Conservation (phyloP, 2,113 vertebrate genomes). For the Rhombomys opimus region DNA sequence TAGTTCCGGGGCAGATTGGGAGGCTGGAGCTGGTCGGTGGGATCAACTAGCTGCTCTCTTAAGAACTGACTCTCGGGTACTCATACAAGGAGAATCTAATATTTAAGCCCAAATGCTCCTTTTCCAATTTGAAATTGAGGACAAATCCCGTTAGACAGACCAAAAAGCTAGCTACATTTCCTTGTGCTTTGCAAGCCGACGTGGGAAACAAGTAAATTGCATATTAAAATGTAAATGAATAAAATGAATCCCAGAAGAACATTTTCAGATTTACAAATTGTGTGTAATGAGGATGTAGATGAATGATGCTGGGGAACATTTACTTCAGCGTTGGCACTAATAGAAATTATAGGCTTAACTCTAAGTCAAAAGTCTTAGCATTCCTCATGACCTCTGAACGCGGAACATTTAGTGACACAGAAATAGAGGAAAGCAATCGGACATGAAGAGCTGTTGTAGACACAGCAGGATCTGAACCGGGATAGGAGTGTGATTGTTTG, state of each 20-base stretch:
- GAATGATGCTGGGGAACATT: not conserved
- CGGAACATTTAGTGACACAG: not conserved
- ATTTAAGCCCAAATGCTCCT: slow-evolving; percentile 50
- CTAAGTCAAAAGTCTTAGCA: slow-evolving; percentile 16
- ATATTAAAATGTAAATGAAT: slow-evolving; percentile 55
- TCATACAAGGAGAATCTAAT: slow-evolving; percentile 37
- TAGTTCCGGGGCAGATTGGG: not conserved
- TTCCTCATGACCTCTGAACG: slow-evolving; percentile 31
- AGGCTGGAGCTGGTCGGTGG: not conserved
- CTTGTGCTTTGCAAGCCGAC: slow-evolving; percentile 21
- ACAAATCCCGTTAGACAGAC: slow-evolving; percentile 32
- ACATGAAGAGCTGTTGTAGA: slow-evolving; percentile 30
- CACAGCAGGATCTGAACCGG: not conserved
- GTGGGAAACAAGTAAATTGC: slow-evolving; percentile 31
- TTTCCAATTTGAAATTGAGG: slow-evolving; percentile 31
- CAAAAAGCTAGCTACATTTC: slow-evolving; percentile 30
- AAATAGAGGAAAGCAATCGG: slow-evolving; percentile 6
- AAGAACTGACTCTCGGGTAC: not conserved
- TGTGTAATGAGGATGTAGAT: slow-evolving; percentile 26
- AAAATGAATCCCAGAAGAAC: slow-evolving; percentile 47
- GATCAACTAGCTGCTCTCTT: not conserved
- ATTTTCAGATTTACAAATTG: slow-evolving; percentile 10
- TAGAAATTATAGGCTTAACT: slow-evolving; percentile 56
- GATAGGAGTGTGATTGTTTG: not conserved
- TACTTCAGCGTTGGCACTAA: slow-evolving; percentile 45